These are phyloP conservation scores for Carassius gibelio DNA, from an alignment of 2,113 vertebrate genomes.

Conservation along the genomic window DNA sequence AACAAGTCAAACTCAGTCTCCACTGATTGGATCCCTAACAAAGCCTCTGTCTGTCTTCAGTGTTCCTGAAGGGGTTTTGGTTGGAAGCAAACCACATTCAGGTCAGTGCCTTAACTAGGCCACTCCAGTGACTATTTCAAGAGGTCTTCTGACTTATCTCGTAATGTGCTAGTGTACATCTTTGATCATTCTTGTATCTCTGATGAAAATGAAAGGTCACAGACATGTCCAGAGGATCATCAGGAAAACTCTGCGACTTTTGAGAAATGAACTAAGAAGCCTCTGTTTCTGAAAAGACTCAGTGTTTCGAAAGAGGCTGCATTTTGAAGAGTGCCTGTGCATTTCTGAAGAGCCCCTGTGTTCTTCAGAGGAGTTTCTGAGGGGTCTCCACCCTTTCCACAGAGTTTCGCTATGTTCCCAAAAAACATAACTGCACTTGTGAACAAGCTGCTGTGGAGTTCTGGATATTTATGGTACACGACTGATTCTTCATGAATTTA, in stretches of 20 bases:
- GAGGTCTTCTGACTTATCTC: background rate
- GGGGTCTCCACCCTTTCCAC: background rate
- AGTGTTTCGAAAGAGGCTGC: background rate
- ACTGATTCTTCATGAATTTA: background rate
- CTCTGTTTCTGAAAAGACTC: slow-evolving; percentile 18
- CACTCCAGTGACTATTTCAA: background rate
- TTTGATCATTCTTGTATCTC: slow-evolving; percentile 24
- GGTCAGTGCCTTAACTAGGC: background rate
- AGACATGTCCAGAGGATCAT: background rate
- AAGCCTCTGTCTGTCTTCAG: background rate
- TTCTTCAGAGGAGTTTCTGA: background rate
- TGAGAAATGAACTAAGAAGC: background rate
- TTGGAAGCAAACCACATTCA: too few species aligned
- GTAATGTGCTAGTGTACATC: background rate
- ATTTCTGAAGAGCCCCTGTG: slow-evolving; percentile 9
- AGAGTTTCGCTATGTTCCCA: background rate
- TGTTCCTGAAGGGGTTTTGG: background rate
- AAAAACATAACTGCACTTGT: background rate
- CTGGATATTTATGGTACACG: background rate
- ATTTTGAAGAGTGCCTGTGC: background rate
- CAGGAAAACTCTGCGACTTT: background rate
- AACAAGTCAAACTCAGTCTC: background rate
- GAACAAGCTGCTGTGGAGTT: background rate
- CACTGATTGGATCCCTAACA: background rate
- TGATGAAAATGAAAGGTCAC: slow-evolving; percentile 24